Evolutionary conservation across 2,888 invertebrate species (phyloP), one percentile per base, ranked within the genome.

Genomic region (Polyommatus icarus): DNA sequence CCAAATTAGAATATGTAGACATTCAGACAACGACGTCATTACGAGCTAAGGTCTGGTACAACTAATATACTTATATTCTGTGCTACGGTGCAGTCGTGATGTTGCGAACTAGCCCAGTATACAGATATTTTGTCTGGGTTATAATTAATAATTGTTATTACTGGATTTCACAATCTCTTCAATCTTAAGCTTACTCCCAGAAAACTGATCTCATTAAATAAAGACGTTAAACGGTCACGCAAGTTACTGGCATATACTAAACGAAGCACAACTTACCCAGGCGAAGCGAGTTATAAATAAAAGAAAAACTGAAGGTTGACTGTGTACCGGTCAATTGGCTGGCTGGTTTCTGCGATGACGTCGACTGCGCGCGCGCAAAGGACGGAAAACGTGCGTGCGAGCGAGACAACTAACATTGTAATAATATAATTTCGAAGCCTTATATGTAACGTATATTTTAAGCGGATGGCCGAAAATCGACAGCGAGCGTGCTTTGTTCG

Each of bases 241-340:
- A 80, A 87, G 84, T 82, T 32, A 61, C 32, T 80, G 80, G 73
- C 78, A 57, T 50, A 71, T 80, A 85, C 82, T 82, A 83, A 93
- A 91, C 86, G 86, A 80, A 83, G 90, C 94, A 90, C 89, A 91
- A 92, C 92, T 93, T 92, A 90, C 89, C 87, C 89, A 89, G 88
- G 85, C 90, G 87, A 87, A 92, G 92, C 92, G 90, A 92, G 92
- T 91, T 92, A 92, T 91, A 93, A 93, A 93, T 92, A 93, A 93
- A 92, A 91, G 88, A 92, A 93, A 93, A 93, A 93, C 93, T 93
- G 93, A 93, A 94, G 93, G 93, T 92, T 94, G 93, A 89, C 92
- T 88, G 90, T 92, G 91, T 91, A 92, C 93, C 91, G 94, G 94
- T 93, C 93, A 93, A 93, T 93, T 91, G 94, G 92, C 90, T 93